Base-by-base conservation (phyloP, 2,888 invertebrate species). In the Rugalucina vietnamica region DNA sequence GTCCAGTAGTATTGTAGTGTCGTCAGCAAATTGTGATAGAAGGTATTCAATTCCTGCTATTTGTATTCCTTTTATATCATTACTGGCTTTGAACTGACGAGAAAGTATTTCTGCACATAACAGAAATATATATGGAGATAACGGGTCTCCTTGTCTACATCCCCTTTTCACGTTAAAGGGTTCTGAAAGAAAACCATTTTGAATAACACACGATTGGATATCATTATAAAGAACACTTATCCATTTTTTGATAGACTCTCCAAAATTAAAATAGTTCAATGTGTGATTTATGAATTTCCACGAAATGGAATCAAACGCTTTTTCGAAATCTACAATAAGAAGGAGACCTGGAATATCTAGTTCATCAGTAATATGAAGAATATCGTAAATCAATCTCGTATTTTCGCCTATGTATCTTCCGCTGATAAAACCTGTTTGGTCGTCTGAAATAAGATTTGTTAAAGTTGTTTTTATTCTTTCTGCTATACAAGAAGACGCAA, bases 331-430 rank as follows among this genome's bases (percentile, higher is more conserved):
- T 54, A 54, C n/a, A 18, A 69, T 29, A 27, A 34, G n/a, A 4
- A 69, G 29, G 14, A 69, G 14, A 18, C 54, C 54, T 8, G 54
- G 54, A 14, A 54, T 54, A 54, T 54, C n/a, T 2, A 36, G 3
- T 18, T 34, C 37, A 21, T 70, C 70, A 1, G 34, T 37, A 36
- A 5, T 5, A 34, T 70, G 14, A 18, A 70, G 14, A 5, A 70
- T 70, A 24, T 36, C 70, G 24, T 70, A 36, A 1, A 70, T 34
- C 18, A 70, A 18, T 70, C 70, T 70, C 1, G 70, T 70, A 18
- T 70, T 70, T 37, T 70, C 70, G n/a, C 70, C 70, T 18, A 70
- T 70, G 21, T 12, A 70, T 32, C 70, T 18, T 3, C 70, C 70
- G 8, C n/a, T n/a, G 10, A 70, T 37, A 70, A 70, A 70, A 21